Evolutionary conservation across 1,140 invertebrate species (phyloP), one percentile per base, ranked within the genome.

Genomic region (Aphaenogaster rudis): DNA sequence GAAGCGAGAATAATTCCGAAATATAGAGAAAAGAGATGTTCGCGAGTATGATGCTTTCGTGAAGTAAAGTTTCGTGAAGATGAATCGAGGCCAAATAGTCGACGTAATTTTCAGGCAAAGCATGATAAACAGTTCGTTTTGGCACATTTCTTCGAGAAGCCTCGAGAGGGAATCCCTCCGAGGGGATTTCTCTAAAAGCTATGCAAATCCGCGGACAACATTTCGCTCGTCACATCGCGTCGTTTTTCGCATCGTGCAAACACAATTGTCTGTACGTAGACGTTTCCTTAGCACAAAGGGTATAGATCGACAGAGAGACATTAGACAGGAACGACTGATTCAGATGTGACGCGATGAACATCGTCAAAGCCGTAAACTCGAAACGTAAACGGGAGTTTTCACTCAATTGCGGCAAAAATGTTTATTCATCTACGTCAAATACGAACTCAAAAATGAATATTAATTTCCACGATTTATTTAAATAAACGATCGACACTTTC

Each of bases 311-410:
- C 81, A 88, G 64, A 90, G 42, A 82, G 77, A 86, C 63, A 86
- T 54, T 90, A 90, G 64, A 52, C 63, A 39, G 15, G 69, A 90
- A 88, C 89, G 88, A 91, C 81, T 33, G 88, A 90, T 90, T 90
- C 88, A 50, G 76, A 50, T 33, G 42, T 28, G 57, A 71, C 17
- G 39, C 45, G 7, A 59, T 48, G 21, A 48, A 48, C 4, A 28
- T 39, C 21, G 39, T 71, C 6, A 7, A 50, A 50, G 7, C 17
- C 1, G n/a, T 54, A 13, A 80, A 17, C 13, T 50, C 28, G 28
- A 28, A 28, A 28, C 28, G 9, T 28, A 67, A 42, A 33, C 15
- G 28, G 28, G 45, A 74, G n/a, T 84, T 74, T 2, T 28, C 28
- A 48, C 15, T 3, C 11, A 39, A 11, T 13, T 13, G 36, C 21